A percentile compares a stretch with the other conserved stretches of the same genome.
phyloP scores from a whole-genome alignment of 2,797 vertebrate genomes.

The Momotus momota region DNA sequence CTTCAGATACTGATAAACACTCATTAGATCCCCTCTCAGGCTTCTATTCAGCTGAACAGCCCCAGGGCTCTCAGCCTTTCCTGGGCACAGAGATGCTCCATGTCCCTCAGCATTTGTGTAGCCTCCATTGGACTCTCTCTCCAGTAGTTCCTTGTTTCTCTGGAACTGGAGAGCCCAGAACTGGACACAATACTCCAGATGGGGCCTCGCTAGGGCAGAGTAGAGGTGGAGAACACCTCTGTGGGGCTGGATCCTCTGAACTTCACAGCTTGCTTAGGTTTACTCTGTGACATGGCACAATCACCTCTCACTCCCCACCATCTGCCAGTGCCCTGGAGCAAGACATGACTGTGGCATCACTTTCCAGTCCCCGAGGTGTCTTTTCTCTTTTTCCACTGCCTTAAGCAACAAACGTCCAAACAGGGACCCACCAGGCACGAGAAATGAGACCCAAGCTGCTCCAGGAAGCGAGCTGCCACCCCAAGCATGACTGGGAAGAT shows the following conservation, averaged over 20 bases:
- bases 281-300: neutral
- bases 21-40: neutral
- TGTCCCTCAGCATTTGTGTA: neutral
- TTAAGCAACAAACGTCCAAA: conserved; percentile 23
- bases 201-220: neutral
- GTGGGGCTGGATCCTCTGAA: neutral
- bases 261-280: neutral
- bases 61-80: neutral
- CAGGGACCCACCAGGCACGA: neutral
- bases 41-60: neutral
- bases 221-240: neutral
- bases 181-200: neutral
- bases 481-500: fast-evolving
- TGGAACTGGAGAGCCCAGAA: neutral
- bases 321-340: neutral
- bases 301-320: neutral
- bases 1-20: neutral
- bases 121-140: neutral
- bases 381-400: neutral
- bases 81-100: neutral
- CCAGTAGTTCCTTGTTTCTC: neutral
- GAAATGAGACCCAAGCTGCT: neutral
- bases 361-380: neutral
- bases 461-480: neutral
- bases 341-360: neutral